Evolutionary conservation across 2,113 vertebrate species (phyloP), one percentile per base, ranked within the genome.

Genomic region (Aix galericulata): DNA sequence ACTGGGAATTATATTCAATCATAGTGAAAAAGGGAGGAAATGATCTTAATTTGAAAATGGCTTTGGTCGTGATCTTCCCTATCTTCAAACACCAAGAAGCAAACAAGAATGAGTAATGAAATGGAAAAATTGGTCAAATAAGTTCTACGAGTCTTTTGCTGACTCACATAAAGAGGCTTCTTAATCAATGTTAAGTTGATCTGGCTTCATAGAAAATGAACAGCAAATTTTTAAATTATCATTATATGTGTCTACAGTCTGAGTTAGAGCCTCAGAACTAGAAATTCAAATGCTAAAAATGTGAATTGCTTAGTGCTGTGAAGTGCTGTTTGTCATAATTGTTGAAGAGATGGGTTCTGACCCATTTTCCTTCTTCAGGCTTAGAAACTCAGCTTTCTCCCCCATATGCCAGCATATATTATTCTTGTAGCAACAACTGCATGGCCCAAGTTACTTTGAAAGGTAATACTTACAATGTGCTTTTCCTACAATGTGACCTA

Each of bases 21-120:
- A 17, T 38, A 59, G 36, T 15, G 60, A 84, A 86, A 71, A 10
- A 3, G 11, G 11, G 4, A 17, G 44, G 26, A 71, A 50, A 58
- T 74, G 81, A 68, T 86, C 62, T 72, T 68, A 38, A 73, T 88
- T 91, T 94, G 80, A 91, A 92, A 94, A 78, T 58, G 29, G 32
- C 23, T 93, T 88, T 48, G 91, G 66, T 95, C 62, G 76, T 75
- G 83, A 87, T n/a, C 74, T 89, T 75, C 84, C 8, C 62, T 68
- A 55, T 83, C 83, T 88, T 74, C 68, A 72, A 82, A 92, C 40
- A 60, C 62, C 44, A 89, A 64, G 80, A 67, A 75, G 38, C 75
- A 91, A 93, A 88, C 79, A 92, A 48, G 58, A 75, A 59, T n/a
- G 67, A 80, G 59, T 90, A 91, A 93, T 92, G 93, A 91, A 91